A percentile compares a stretch with the other conserved stretches of the same genome.
These are phyloP conservation scores for Drosophila teissieri DNA, from an alignment of 1,140 invertebrate genomes.

Conservation along the genomic window DNA sequence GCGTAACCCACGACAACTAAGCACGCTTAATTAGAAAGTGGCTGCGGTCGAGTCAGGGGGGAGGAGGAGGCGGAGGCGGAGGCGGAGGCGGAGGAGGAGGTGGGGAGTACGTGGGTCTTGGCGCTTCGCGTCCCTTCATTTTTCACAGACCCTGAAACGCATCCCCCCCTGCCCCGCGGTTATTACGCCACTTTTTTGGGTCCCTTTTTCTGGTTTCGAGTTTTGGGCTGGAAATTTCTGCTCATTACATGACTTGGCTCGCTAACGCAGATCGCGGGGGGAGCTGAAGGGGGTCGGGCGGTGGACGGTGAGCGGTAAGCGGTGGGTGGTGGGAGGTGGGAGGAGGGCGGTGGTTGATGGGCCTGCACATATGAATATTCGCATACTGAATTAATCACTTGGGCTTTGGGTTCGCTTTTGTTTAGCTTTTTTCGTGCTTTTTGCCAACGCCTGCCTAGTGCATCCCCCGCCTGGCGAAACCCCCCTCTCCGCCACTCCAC, in stretches of 20 bases:
- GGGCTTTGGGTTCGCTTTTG: slow-evolving; percentile 57
- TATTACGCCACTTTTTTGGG: slow-evolving; percentile 18
- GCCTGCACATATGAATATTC: slow-evolving; percentile 67
- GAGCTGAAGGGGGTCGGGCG: not conserved
- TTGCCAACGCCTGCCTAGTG: slow-evolving; percentile 13
- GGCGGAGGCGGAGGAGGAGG: not conserved
- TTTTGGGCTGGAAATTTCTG: slow-evolving; percentile 30
- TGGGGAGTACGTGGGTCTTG: slow-evolving; percentile 6
- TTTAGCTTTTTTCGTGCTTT: slow-evolving; percentile 28
- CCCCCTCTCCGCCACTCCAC: not conserved
- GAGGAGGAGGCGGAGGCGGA: not conserved
- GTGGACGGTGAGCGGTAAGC: slow-evolving; percentile 2
- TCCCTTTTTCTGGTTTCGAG: slow-evolving; percentile 13
- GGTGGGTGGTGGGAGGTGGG: slow-evolving; percentile 5
- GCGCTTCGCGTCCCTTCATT: slow-evolving; percentile 60
- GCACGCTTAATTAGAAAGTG: slow-evolving; percentile 81
- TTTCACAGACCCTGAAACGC: slow-evolving; percentile 59
- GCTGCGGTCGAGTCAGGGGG: slow-evolving; percentile 49
- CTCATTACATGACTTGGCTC: slow-evolving; percentile 52
- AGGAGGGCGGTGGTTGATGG: not conserved
- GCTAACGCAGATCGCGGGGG: not conserved
- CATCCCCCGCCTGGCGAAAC: not conserved
- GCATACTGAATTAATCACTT: slow-evolving; percentile 79
- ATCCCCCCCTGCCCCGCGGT: not conserved
- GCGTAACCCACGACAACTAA: slow-evolving; percentile 63